Evolutionary conservation across 1,140 invertebrate species (phyloP), one percentile per base, ranked within the genome.

Genomic region (Wiebesia pumilae): DNA sequence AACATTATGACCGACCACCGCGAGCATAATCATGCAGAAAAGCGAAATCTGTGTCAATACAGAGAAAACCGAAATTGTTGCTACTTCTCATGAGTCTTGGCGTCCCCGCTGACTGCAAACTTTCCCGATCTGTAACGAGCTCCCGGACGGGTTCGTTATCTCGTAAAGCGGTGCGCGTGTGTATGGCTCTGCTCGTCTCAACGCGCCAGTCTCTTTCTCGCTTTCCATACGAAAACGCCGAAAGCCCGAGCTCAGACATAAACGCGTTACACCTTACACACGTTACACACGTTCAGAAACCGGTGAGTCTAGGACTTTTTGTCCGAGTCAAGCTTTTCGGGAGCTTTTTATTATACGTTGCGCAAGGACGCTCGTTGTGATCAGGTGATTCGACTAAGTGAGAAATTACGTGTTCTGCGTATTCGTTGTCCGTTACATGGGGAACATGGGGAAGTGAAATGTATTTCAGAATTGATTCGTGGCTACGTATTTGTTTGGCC

Each of bases 191-290:
- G 83, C 54, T 51, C 33, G 62, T 30, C n/a, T 54, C 43, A 12
- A 30, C 0, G 6, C 33, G 58, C 73, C 87, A 85, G 84, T 88
- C 75, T 90, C 88, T 88, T 88, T 88, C 81, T 73, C n/a, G 30
- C 69, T 77, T 40, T 87, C 86, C 67, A 82, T 71, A 69, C 35
- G 83, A 69, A 77, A 85, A 69, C 58, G 83, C 43, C 81, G 65
- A 67, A 81, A 81, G 58, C 38, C 58, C 69, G 71, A 54, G n/a
- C 43, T 69, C 33, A 19, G 10, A 35, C n/a, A n/a, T n/a, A n/a
- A n/a, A n/a, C n/a, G n/a, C n/a, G n/a, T n/a, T n/a, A n/a, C n/a
- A n/a, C n/a, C n/a, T n/a, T n/a, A n/a, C n/a, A 69, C 12, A 16
- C 10, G 30, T 2, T 6, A 33, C 3, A 35, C 30, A 35, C 33